Evolutionary conservation across 2,797 vertebrate species (phyloP).

Genomic region (Sardinella longiceps): DNA sequence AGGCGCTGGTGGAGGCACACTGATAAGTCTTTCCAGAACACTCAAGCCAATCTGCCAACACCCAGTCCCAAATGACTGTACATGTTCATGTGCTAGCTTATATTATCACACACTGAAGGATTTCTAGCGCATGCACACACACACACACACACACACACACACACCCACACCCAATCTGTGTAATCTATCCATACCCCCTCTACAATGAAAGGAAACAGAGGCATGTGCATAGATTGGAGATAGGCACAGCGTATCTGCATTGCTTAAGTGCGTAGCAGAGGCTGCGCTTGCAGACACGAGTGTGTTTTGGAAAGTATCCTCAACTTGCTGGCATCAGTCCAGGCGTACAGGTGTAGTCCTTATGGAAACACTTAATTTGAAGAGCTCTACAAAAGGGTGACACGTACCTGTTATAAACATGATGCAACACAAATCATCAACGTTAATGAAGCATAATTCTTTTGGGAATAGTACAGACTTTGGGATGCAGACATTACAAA

Average conservation of each 20-base stretch:
- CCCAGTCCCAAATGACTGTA: not conserved
- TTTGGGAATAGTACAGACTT: no score
- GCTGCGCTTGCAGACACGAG: not conserved
- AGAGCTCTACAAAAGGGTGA: no score
- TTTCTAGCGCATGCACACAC: not conserved
- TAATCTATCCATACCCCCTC: not conserved
- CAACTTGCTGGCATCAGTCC: slow-evolving; percentile 30
- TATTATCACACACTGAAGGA: not conserved
- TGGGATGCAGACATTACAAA: no score
- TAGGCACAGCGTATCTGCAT: slow-evolving; percentile 24
- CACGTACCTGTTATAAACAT: no score
- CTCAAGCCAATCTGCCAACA: not conserved
- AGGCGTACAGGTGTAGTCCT: slow-evolving; percentile 14
- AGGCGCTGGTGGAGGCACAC: not conserved
- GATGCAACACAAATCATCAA: no score
- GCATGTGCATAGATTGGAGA: not conserved
- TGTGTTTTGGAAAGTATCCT: slow-evolving; percentile 34
- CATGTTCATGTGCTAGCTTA: not conserved
- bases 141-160: not conserved
- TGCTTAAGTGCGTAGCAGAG: slow-evolving; percentile 14
- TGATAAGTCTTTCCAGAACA: not conserved
- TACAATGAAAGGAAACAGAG: slow-evolving; percentile 23
- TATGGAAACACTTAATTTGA: no score
- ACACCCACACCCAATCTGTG: not conserved
- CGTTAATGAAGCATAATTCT: no score